Evolutionary conservation across 2,113 vertebrate species (phyloP).

Genomic region (Geococcyx californianus): DNA sequence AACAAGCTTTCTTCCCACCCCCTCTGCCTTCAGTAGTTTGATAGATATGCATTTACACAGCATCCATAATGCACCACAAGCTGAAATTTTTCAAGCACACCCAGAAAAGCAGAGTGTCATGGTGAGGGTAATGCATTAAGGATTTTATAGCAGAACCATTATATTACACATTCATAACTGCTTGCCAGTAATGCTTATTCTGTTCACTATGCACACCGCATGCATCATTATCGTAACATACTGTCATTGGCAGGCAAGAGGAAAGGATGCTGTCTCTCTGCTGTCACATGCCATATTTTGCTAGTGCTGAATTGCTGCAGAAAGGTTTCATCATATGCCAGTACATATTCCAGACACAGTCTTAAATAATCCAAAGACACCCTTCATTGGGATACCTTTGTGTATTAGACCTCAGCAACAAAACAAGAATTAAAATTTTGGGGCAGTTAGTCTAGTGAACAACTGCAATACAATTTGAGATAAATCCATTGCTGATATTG

Average conservation of each 20-base stretch:
- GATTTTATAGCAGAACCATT: background rate
- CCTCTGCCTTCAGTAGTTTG: background rate
- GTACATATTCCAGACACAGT: background rate
- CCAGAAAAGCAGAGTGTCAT: background rate
- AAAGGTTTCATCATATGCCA: background rate
- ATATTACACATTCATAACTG: background rate
- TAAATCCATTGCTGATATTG: background rate
- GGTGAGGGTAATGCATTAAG: background rate
- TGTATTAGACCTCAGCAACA: background rate
- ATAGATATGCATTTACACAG: background rate
- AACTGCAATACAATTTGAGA: background rate
- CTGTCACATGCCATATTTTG: background rate
- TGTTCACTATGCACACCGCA: background rate
- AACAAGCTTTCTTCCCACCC: background rate
- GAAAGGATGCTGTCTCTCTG: background rate
- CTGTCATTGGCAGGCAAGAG: background rate
- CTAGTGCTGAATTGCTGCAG: background rate
- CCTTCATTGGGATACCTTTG: background rate
- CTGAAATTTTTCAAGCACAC: background rate
- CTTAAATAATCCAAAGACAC: background rate
- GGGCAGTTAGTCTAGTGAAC: background rate
- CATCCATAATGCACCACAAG: background rate
- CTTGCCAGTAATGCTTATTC: background rate
- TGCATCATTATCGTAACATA: background rate
- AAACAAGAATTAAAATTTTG: background rate